Conservation (phyloP, 1,140 invertebrate species). For the Pogonomyrmex californicus region DNA sequence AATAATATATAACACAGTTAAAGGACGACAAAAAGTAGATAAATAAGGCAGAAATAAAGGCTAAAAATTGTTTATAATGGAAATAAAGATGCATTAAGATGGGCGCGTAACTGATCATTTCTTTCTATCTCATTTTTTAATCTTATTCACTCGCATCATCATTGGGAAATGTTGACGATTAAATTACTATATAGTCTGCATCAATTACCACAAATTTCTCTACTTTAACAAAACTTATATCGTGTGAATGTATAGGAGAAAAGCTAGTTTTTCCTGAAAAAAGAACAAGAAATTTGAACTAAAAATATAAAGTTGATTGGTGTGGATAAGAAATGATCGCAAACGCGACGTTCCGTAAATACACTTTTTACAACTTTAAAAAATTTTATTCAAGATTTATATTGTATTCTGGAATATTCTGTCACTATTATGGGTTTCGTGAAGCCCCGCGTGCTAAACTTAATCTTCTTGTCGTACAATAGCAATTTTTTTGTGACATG, state of each 20-base stretch:
- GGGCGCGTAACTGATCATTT: background rate
- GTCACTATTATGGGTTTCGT: conserved; percentile 60
- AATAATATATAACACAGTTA: conserved; percentile 6
- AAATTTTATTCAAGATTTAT: conserved; percentile 13
- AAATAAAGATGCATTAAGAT: conserved; percentile 26
- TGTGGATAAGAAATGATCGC: conserved; percentile 54
- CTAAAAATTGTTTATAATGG: background rate
- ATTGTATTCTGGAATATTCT: background rate
- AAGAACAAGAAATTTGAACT: conserved; percentile 61
- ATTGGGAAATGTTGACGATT: background rate
- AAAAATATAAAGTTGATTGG: conserved; percentile 69
- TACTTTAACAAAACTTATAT: conserved; percentile 20
- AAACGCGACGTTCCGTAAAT: background rate
- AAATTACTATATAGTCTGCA: background rate
- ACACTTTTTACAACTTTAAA: background rate
- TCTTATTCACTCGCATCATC: background rate
- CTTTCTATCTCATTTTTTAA: background rate
- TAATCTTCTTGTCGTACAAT: conserved; percentile 65
- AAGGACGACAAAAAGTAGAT: background rate
- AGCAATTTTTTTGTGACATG: conserved; percentile 53
- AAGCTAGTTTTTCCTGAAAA: background rate
- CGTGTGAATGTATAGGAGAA: background rate
- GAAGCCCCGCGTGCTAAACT: conserved; percentile 61
- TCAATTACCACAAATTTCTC: background rate
- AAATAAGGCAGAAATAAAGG: background rate